Base-by-base conservation (phyloP, 2,797 vertebrate genomes). In the Basileuterus tristriatus region DNA sequence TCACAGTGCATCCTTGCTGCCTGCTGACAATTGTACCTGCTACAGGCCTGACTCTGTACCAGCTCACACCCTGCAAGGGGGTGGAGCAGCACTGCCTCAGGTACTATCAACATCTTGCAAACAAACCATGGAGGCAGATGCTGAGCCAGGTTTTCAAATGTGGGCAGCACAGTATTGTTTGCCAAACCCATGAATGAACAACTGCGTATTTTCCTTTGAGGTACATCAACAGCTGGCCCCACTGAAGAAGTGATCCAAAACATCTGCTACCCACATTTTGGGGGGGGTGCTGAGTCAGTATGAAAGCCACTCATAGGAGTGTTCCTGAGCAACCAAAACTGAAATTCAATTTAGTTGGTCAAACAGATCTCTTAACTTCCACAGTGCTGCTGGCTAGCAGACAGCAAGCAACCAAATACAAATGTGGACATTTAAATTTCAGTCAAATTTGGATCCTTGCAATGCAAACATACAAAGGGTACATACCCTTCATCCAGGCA, bases 341-440 rank as follows among this genome's bases (percentile, higher is more conserved):
- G 19, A 90, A 81, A 92, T 55, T 82, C 19, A 27, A 44, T 72
- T 86, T 41, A 76, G 34, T 4, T 56, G 32, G 60, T 91, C 82
- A 87, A 46, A 60, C 34, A 64, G 26, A 68, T 56, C 46, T 88
- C 59, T 43, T 56, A 17, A 81, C 49, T 88, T 81, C 74, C 59
- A 86, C 63, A 83, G 5, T 17, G 50, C 23, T 77, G 30, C 52
- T 56, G 34, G 20, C 32, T 74, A 67, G 41, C 65, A 82, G 63
- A 50, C 21, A 82, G 70, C 50, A 88, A 92, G 2, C 69, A 91
- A 86, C 37, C 69, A 86, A 83, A 94, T 21, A 84, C 39, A 86
- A 83, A 91, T 29, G 62, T 1, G 2, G 43, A 8, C 39, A 88
- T 76, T 67, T 47, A 83, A 74, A 90, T 82, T 74, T 87, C 80